Evolutionary conservation across 2,113 vertebrate species (phyloP).

Genomic region (Pygathrix nemaeus): DNA sequence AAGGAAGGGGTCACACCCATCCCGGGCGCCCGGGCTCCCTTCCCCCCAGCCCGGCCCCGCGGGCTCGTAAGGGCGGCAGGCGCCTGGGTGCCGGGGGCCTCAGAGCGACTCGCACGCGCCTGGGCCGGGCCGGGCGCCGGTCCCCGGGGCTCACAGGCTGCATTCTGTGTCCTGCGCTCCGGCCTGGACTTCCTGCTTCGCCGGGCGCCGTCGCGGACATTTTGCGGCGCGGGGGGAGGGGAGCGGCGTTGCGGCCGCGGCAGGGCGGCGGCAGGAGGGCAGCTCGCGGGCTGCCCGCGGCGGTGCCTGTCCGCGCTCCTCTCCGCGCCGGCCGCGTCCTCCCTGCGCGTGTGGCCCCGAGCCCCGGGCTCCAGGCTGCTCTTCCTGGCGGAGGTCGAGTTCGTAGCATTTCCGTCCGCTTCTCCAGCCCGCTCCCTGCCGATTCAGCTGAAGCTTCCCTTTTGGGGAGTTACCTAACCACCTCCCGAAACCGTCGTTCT

Average conservation of each 20-base stretch:
- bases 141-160: not conserved
- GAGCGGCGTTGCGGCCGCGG: slow-evolving; percentile 55
- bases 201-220: slow-evolving; percentile 61
- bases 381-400: not conserved
- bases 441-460: not conserved
- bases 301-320: not conserved
- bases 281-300: too few relatives aligned
- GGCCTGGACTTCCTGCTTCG: slow-evolving; percentile 73
- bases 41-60: not conserved
- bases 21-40: not conserved
- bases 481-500: not conserved
- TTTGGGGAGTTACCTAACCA: slow-evolving; percentile 46
- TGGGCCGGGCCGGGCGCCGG: not conserved
- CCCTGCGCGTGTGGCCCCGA: not conserved
- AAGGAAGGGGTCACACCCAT: slow-evolving; percentile 74
- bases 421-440: not conserved
- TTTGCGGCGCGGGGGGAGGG: slow-evolving; percentile 71
- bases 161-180: not conserved
- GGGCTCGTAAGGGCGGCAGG: not conserved
- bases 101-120: not conserved
- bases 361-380: not conserved
- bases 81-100: not conserved
- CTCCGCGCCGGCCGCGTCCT: not conserved
- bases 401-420: not conserved
- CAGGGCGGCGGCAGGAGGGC: not conserved